A percentile compares a stretch with the other conserved stretches of the same genome.
Evolutionary conservation across 2,113 vertebrate species (phyloP).

Genomic region (Lycocorax pyrrhopterus): DNA sequence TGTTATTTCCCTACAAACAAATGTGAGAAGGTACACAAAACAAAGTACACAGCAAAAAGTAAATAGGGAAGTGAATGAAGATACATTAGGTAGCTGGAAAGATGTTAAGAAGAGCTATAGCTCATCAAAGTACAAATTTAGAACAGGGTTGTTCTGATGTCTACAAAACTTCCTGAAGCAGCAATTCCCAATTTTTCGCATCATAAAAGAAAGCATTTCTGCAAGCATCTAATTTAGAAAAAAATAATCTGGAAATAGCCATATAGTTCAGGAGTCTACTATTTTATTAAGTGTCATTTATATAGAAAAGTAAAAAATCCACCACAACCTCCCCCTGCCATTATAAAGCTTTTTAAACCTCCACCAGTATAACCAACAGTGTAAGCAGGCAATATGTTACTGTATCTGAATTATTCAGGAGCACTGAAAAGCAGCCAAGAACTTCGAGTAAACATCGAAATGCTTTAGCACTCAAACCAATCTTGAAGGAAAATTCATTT

Average conservation of each 20-base stretch:
- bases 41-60: neutral
- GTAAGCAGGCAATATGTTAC: neutral
- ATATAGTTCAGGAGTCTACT: neutral
- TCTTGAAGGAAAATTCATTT: neutral
- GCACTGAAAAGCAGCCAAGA: neutral
- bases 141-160: neutral
- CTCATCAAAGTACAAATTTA: neutral
- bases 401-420: neutral
- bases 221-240: neutral
- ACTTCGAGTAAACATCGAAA: neutral
- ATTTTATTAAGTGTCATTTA: neutral
- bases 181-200: neutral
- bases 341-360: neutral
- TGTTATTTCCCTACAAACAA: neutral
- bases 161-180: neutral
- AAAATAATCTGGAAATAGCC: neutral
- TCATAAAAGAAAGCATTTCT: neutral
- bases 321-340: neutral
- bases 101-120: neutral
- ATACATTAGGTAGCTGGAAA: neutral
- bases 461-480: neutral
- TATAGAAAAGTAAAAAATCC: neutral
- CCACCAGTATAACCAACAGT: neutral
- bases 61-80: neutral
- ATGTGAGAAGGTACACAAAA: neutral